These are phyloP conservation scores for Saccopteryx bilineata DNA, from an alignment of 2,113 vertebrate species.

Conservation along the genomic window DNA sequence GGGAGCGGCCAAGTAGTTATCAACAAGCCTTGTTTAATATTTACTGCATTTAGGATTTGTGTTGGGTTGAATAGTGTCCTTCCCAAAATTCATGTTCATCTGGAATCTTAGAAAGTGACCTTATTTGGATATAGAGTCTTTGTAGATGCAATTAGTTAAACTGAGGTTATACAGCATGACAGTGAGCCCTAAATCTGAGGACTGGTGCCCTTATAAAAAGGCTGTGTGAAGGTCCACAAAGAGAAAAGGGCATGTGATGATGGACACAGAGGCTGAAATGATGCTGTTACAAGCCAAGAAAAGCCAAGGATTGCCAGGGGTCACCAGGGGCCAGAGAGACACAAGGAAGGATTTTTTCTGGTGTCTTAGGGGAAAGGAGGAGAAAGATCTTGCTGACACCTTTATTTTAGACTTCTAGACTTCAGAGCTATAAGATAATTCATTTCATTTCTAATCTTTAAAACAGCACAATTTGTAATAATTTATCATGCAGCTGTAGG, in stretches of 20 bases:
- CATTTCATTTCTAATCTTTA: background rate
- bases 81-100: background rate
- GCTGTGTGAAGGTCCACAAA: background rate
- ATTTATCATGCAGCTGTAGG: background rate
- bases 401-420: background rate
- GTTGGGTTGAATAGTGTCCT: background rate
- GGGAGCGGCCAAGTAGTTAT: background rate
- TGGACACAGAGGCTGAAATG: background rate
- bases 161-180: background rate
- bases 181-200: background rate
- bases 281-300: background rate
- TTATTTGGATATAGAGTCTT: background rate
- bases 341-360: background rate
- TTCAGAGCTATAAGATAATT: background rate
- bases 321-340: background rate
- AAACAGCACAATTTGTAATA: background rate
- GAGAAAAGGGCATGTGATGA: background rate
- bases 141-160: background rate
- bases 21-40: background rate
- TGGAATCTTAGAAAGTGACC: background rate
- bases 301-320: rapidly evolving
- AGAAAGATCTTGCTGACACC: background rate
- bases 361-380: background rate
- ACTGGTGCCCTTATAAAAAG: background rate
- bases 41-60: background rate